Evolutionary conservation across 2,888 invertebrate species (phyloP).

Genomic region (Nineta flava): DNA sequence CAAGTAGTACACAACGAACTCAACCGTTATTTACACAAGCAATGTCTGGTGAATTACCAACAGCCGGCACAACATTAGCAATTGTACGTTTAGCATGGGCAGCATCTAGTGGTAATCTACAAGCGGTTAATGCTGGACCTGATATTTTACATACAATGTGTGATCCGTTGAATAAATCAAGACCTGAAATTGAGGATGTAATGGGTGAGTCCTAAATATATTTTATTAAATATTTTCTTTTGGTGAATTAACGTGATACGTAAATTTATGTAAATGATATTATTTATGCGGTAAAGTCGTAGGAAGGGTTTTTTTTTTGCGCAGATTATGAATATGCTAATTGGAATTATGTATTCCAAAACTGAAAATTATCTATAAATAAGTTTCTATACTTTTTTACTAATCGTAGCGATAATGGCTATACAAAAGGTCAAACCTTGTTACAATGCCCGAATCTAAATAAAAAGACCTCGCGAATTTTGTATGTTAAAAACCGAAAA

Average conservation of each 20-base stretch:
- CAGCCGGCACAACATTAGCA: slow-evolving; percentile 53
- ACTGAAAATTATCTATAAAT: no score
- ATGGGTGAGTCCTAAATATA: slow-evolving; percentile 27
- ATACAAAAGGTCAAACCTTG: no score
- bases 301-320: background rate
- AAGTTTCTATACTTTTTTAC: no score
- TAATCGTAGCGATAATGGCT: no score
- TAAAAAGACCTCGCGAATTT: no score
- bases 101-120: slow-evolving; percentile 51
- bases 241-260: no score
- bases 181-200: slow-evolving; percentile 51
- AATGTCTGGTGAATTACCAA: slow-evolving; percentile 52
- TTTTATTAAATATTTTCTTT: background rate
- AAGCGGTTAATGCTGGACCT: slow-evolving; percentile 38
- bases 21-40: slow-evolving; percentile 37
- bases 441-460: no score
- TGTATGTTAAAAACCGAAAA: no score
- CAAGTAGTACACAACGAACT: slow-evolving; percentile 31
- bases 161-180: slow-evolving; percentile 36
- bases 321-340: no score
- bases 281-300: background rate
- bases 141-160: slow-evolving; percentile 48
- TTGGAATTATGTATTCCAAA: no score
- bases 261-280: no score
- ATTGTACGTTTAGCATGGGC: slow-evolving; percentile 67